These are phyloP conservation scores for Psilanteris sp. DNA, from an alignment of 1,140 invertebrate species.

Conservation along the genomic window DNA sequence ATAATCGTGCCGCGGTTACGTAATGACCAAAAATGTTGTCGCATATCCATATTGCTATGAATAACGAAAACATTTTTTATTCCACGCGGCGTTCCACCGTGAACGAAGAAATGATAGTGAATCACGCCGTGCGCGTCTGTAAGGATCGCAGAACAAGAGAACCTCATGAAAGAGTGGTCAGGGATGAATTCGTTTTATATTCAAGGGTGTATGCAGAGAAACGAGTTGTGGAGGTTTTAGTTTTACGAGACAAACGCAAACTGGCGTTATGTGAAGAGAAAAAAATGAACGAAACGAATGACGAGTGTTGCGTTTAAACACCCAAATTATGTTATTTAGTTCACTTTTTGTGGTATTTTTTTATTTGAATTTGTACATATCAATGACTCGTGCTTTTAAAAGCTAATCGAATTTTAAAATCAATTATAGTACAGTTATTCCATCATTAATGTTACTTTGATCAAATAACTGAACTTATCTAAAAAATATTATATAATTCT, in stretches of 20 bases:
- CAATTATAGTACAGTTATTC: no score
- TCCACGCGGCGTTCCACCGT: background rate
- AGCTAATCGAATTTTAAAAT: no score
- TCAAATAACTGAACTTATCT: no score
- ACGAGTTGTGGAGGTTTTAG: slow-evolving; percentile 49
- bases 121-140: slow-evolving; percentile 52
- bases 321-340: slow-evolving; percentile 39
- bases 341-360: no score
- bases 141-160: slow-evolving; percentile 48
- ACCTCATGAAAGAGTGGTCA: slow-evolving; percentile 56
- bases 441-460: no score
- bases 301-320: slow-evolving; percentile 33
- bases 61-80: slow-evolving; percentile 50
- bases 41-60: slow-evolving; percentile 15
- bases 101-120: slow-evolving; percentile 51
- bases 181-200: slow-evolving; percentile 65
- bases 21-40: slow-evolving; percentile 32
- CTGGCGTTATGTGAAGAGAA: slow-evolving; percentile 11
- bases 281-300: slow-evolving; percentile 45
- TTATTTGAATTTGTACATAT: no score
- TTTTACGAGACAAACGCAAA: slow-evolving; percentile 50
- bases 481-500: no score
- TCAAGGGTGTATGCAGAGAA: slow-evolving; percentile 57
- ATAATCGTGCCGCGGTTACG: slow-evolving; percentile 1
- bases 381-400: no score